Evolutionary conservation across 2,797 vertebrate genomes (phyloP).

Genomic region (Xenops minutus): DNA sequence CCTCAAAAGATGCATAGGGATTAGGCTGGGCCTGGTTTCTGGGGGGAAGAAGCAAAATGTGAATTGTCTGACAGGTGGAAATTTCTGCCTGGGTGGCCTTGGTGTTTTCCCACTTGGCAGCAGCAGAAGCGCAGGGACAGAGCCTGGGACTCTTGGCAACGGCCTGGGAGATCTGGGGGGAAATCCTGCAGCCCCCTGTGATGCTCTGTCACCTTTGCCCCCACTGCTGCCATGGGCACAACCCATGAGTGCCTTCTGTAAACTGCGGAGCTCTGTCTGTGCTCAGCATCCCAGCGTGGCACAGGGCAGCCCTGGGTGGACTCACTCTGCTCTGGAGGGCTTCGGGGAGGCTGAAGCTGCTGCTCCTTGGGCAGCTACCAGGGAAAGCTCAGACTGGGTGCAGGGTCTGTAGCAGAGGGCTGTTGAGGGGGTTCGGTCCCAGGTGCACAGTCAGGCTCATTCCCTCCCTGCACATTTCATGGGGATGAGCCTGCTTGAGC

Average conservation of each 20-base stretch:
- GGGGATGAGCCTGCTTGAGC: neutral
- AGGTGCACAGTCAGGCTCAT: accelerated
- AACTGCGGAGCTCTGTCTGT: neutral
- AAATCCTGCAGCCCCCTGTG: accelerated
- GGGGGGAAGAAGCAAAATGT: neutral
- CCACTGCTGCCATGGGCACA: accelerated
- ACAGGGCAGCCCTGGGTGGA: neutral
- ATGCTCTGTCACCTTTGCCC: neutral
- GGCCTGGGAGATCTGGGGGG: neutral
- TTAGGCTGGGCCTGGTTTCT: neutral
- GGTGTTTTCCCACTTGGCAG: neutral
- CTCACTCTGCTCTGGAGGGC: neutral
- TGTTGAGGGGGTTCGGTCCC: neutral
- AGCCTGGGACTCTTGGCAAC: neutral
- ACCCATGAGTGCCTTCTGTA: accelerated
- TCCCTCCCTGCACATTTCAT: neutral
- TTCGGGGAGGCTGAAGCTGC: neutral
- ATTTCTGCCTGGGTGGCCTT: neutral
- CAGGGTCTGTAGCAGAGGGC: neutral
- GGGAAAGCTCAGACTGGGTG: neutral
- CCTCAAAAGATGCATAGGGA: neutral
- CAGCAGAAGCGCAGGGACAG: neutral
- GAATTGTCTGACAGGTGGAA: neutral
- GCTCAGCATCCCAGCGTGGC: neutral
- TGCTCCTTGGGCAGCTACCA: neutral